Evolutionary conservation across 1,140 invertebrate genomes (phyloP).

Genomic region (Drosophila bocki): DNA sequence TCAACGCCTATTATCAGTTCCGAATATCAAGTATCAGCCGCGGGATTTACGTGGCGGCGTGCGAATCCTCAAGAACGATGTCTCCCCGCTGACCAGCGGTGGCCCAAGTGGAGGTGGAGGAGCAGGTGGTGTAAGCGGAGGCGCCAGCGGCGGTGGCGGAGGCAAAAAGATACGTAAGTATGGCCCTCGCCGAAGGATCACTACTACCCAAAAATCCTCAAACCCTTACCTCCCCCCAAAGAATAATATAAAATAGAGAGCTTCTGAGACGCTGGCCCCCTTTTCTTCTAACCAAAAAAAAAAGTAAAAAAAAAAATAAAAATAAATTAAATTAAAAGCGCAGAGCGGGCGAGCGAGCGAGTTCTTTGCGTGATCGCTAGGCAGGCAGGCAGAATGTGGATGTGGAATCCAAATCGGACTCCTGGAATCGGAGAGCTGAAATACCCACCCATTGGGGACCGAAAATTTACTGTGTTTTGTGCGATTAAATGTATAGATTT

Average conservation of each 20-base stretch:
- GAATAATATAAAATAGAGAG: not conserved
- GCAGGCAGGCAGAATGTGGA: constrained; percentile 32
- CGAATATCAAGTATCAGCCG: constrained; percentile 89
- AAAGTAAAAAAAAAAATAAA: not conserved
- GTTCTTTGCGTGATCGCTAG: constrained; percentile 39
- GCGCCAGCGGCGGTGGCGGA: constrained; percentile 17
- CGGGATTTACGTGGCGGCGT: constrained; percentile 67
- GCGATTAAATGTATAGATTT: not conserved
- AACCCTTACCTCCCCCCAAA: not conserved
- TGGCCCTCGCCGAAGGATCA: constrained; percentile 61
- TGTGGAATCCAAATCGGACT: constrained; percentile 18
- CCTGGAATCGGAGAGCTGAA: constrained; percentile 9
- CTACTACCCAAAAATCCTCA: not conserved
- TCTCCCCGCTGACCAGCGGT: constrained; percentile 87
- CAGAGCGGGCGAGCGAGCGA: constrained; percentile 46
- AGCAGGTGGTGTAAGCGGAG: constrained; percentile 11
- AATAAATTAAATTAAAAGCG: not conserved
- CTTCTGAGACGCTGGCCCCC: not conserved
- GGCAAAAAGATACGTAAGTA: constrained; percentile 95
- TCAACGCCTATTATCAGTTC: constrained; percentile 90
- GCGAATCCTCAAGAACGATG: constrained; percentile 70
- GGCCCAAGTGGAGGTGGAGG: constrained; percentile 10
- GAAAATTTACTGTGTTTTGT: constrained; percentile 25
- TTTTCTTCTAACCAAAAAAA: constrained; percentile 3
- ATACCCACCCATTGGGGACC: not conserved